phyloP scores from a whole-genome alignment of 2,113 vertebrate species.

The Tautogolabrus adspersus region DNA sequence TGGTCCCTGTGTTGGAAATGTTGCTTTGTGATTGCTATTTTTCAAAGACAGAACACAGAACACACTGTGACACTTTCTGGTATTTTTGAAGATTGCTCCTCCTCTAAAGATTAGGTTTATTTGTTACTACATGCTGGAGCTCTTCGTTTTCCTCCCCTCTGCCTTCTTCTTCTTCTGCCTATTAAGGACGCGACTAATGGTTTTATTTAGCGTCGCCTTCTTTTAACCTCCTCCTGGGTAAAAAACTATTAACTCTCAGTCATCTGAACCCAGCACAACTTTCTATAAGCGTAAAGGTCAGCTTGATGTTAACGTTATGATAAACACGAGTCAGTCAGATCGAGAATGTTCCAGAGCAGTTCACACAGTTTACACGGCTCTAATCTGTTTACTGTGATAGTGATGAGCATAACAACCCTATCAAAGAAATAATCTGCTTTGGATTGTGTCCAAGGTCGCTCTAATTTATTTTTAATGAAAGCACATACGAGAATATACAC shows the following conservation, averaged over 20 bases:
- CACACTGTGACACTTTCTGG: no score
- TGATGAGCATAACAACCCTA: not conserved
- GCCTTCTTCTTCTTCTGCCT: not conserved
- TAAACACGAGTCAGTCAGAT: constrained; percentile 53
- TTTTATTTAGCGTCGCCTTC: constrained; percentile 14
- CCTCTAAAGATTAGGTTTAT: not conserved
- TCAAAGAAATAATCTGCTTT: constrained; percentile 13
- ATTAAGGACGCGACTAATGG: constrained; percentile 35
- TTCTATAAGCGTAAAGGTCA: no score
- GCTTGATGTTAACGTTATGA: constrained; percentile 35
- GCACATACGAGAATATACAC: constrained; percentile 23
- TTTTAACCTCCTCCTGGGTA: not conserved
- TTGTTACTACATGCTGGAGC: not conserved
- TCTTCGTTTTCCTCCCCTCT: constrained; percentile 2
- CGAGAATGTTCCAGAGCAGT: not conserved
- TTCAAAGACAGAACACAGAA: no score
- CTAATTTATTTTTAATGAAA: constrained; percentile 36
- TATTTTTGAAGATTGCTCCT: no score
- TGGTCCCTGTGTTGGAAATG: no score
- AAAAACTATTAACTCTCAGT: constrained; percentile 3
- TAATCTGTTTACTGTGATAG: not conserved
- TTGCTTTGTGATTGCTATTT: no score
- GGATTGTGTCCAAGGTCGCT: constrained; percentile 26
- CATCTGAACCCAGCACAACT: constrained; percentile 4
- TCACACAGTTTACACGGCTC: constrained; percentile 1